Conservation (phyloP, 2,888 invertebrate species). For the Gymnoscelis rufifasciata region DNA sequence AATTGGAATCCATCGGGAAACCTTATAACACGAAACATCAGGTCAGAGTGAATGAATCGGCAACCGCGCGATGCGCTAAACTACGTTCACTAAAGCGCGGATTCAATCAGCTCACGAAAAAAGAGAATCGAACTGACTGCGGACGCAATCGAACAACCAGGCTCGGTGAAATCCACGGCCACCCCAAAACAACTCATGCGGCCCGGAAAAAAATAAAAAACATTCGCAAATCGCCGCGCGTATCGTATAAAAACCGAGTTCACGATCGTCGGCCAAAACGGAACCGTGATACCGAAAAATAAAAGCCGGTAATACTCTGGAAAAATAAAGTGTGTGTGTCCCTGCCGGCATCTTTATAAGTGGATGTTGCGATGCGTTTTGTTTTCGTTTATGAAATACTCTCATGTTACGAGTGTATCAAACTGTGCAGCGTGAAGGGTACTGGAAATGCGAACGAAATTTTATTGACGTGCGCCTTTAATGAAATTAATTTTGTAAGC, state of each 20-base stretch:
- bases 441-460: neutral
- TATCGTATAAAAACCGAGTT: slow-evolving; percentile 73
- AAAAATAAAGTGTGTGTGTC: slow-evolving; percentile 64
- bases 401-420: neutral
- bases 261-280: slow-evolving; percentile 74
- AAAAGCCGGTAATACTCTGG: slow-evolving; percentile 69
- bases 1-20: slow-evolving; percentile 43
- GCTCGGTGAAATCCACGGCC: slow-evolving; percentile 66
- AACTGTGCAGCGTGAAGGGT: neutral
- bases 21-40: slow-evolving; percentile 36
- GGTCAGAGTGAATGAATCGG: slow-evolving; percentile 67
- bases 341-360: slow-evolving; percentile 62
- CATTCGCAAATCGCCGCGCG: slow-evolving; percentile 65
- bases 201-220: slow-evolving; percentile 66
- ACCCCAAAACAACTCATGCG: slow-evolving; percentile 75
- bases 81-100: slow-evolving; percentile 73
- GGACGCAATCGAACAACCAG: slow-evolving; percentile 70
- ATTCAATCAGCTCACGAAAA: slow-evolving; percentile 70
- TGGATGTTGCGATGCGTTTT: slow-evolving; percentile 31
- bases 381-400: slow-evolving; percentile 29
- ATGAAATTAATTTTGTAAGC: no score
- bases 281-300: slow-evolving; percentile 78
- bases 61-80: slow-evolving; percentile 63
- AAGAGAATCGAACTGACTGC: slow-evolving; percentile 59
- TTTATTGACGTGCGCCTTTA: no score